Base-by-base conservation (phyloP, 1,140 invertebrate species). In the Drosophila baimaii region DNA sequence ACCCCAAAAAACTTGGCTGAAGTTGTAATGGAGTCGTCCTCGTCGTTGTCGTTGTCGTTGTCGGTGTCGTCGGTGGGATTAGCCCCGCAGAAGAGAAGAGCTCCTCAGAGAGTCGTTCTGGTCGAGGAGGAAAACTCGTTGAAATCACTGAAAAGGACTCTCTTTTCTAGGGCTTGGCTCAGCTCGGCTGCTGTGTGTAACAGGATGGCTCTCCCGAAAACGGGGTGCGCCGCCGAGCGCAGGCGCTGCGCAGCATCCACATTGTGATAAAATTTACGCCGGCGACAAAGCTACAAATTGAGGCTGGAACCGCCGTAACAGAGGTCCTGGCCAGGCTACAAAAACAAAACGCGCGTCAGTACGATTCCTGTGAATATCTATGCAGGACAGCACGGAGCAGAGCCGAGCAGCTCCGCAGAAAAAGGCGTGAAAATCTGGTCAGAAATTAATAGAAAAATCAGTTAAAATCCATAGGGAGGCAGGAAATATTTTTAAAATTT, bases 351-450 rank as follows among this genome's bases (percentile, higher is more conserved):
- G 73, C 70, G 61, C 81, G 43, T 89, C 84, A 89, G 84, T 89
- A 85, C 52, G 84, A 84, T 81, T 89, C 74, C 85, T 89, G 84
- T 90, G 77, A 89, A 85, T 89, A 90, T 89, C 85, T 89, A 89
- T 81, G 84, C 84, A 89, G 84, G 84, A 89, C 84, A 89, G 51
- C 80, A 81, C 84, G 84, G 84, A 88, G 80, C 69, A 37, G 54
- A 79, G 49, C 57, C 76, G 19, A 43, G 33, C 25, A 33, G n/a
- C 31, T 47, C 9, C 15, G 51, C 31, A 17, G 25, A 8, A 52
- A 81, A 64, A 51, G 31, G 13, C 46, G 63, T 64, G 43, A 63
- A 52, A 56, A 43, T 44, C 15, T n/a, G 10, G 13, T 17, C 9
- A 13, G 0, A 37, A 21, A n/a, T 6, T 39, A 21, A 43, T 5